Percentiles rank a stretch among this genome's conserved stretches.
Evolutionary conservation across 2,797 vertebrate species (phyloP).

Genomic region (Decapterus maruadsi): DNA sequence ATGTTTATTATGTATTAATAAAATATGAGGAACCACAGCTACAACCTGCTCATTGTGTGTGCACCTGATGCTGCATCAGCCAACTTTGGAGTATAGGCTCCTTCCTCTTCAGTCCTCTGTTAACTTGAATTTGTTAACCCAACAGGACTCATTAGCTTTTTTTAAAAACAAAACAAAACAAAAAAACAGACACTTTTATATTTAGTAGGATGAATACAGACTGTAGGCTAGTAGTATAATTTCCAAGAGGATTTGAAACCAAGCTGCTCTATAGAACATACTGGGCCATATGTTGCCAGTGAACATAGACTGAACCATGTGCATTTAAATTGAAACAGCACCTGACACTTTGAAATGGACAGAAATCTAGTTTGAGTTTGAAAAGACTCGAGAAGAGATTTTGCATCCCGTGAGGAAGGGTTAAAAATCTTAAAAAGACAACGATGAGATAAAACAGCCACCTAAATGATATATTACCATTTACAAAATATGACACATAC

Average conservation of each 20-base stretch:
- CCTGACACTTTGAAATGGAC: not conserved
- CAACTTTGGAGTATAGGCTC: conserved; percentile 2
- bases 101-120: conserved; percentile 7
- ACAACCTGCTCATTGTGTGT: conserved; percentile 27
- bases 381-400: not conserved
- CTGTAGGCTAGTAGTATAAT: not conserved
- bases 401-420: not conserved
- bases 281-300: not conserved
- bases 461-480: not conserved
- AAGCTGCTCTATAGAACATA: not conserved
- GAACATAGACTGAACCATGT: not conserved
- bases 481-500: conserved; percentile 2
- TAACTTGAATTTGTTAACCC: conserved; percentile 27
- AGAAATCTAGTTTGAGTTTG: conserved; percentile 16
- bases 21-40: conserved; percentile 50
- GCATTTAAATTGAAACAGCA: not conserved
- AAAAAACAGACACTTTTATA: not conserved
- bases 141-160: conserved; percentile 21
- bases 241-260: conserved; percentile 11
- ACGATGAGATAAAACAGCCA: not conserved
- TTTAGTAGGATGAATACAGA: conserved; percentile 4
- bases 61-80: conserved; percentile 31
- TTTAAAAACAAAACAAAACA: not conserved
- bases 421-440: not conserved
- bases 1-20: conserved; percentile 61